Base-by-base conservation (phyloP, 2,888 invertebrate species). In the Lochmaea crataegi region DNA sequence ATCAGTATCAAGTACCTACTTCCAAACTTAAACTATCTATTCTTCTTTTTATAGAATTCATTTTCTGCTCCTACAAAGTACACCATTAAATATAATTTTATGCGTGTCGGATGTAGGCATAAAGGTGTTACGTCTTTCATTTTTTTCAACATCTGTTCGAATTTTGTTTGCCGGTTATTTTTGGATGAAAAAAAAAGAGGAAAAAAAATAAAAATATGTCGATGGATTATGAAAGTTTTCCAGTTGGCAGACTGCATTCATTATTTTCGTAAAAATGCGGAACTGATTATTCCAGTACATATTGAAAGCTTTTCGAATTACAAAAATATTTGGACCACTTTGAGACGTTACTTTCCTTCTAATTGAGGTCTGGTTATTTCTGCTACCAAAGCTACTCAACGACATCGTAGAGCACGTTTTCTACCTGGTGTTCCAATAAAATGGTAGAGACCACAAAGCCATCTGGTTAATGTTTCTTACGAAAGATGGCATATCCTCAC, bases 181-280 rank as follows among this genome's bases (percentile, higher is more conserved):
- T 60, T 32, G 60, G 60, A 38, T n/a, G 14, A 16, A 38, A 11
- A 14, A 32, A 38, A 60, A 38, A 60, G 14, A n/a, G 11, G 12
- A 60, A 26, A 41, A 32, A 32, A 7, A 32, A 6, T 6, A 9
- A 60, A 60, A 60, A 60, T 60, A 16, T 3, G 60, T 10, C 32
- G 38, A 60, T 60, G 60, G 60, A 41, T 60, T 60, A 60, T 60
- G 60, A 60, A 60, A 60, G 60, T 60, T 60, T 60, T 60, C 48
- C 60, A 60, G 60, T 38, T 22, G 26, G 32, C 38, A 60, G 22
- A 56, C n/a, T 48, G 48, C n/a, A 48, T 14, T 48, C 48, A 48
- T 48, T 48, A 48, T 48, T 48, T 48, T 48, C n/a, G 48, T n/a
- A 48, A 48, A 14, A 48, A 48, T 48, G 48, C 48, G 48, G 48